phyloP scores from a whole-genome alignment of 2,113 vertebrate species.

The Apteryx owenii region DNA sequence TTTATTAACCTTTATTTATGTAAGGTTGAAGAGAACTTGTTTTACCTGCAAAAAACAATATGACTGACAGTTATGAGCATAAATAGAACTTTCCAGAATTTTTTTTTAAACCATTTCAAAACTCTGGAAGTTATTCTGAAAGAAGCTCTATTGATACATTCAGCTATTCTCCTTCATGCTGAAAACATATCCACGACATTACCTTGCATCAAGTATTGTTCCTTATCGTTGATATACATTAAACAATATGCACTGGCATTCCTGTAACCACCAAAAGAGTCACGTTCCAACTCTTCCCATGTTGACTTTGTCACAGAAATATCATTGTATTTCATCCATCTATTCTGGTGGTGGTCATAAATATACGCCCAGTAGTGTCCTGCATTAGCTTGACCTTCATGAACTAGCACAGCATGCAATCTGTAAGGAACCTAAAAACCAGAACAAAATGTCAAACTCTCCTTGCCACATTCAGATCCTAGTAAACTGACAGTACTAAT shows the following conservation, averaged over 20 bases:
- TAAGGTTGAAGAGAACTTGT: not conserved
- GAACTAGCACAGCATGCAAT: conserved; percentile 95
- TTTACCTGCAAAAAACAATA: not conserved
- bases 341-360: conserved; percentile 90
- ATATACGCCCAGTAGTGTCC: conserved; percentile 99
- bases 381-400: conserved; percentile 97
- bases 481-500: not conserved
- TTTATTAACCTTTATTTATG: not conserved
- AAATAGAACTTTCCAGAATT: not conserved
- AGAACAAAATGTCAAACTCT: not conserved
- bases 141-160: not conserved
- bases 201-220: conserved; percentile 97
- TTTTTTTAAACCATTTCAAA: not conserved
- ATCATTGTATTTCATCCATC: conserved; percentile 99
- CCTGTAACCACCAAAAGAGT: conserved; percentile 97
- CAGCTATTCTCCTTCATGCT: not conserved
- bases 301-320: conserved; percentile 97
- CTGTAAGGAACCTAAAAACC: conserved; percentile 91
- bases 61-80: not conserved
- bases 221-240: conserved; percentile 98
- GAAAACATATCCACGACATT: not conserved
- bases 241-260: conserved; percentile 98
- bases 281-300: conserved; percentile 97
- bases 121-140: not conserved
- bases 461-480: not conserved